Percentiles rank a stretch among this genome's conserved stretches.
phyloP scores from a whole-genome alignment of 2,797 vertebrate genomes.

The Phyllotis vaccarum region DNA sequence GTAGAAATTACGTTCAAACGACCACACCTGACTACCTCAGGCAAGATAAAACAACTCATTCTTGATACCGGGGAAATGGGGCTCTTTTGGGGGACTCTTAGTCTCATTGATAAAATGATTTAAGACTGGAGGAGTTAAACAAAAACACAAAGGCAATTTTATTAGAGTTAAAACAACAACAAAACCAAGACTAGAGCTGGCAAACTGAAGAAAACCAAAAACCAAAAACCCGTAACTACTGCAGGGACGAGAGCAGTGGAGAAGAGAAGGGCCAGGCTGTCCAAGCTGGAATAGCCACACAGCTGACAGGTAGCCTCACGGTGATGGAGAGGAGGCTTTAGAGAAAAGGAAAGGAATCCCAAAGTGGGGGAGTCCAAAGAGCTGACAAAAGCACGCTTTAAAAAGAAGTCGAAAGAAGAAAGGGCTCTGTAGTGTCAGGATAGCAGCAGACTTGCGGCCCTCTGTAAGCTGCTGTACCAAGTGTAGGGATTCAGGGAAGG shows the following conservation, averaged over 20 bases:
- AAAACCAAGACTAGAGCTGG: too few relatives aligned
- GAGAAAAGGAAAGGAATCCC: background rate
- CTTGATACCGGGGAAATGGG: background rate
- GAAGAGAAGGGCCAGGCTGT: background rate
- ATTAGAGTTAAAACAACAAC: background rate
- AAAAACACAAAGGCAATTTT: background rate
- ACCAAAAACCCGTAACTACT: too few relatives aligned
- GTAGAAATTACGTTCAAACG: background rate
- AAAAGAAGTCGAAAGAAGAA: background rate
- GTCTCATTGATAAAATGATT: background rate
- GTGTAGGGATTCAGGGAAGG: background rate
- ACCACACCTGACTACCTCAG: background rate
- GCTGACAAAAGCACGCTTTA: background rate
- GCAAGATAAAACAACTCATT: background rate
- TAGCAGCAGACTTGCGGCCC: background rate
- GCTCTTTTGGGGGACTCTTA: background rate
- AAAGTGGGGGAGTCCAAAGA: background rate
- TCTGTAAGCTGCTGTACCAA: background rate
- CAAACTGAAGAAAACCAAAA: background rate
- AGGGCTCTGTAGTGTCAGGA: background rate
- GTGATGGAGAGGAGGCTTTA: background rate
- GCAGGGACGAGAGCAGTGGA: background rate
- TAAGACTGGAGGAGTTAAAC: background rate
- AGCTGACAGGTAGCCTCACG: background rate
- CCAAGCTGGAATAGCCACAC: background rate